Base-by-base conservation (phyloP, 2,113 vertebrate genomes). In the Takifugu flavidus region DNA sequence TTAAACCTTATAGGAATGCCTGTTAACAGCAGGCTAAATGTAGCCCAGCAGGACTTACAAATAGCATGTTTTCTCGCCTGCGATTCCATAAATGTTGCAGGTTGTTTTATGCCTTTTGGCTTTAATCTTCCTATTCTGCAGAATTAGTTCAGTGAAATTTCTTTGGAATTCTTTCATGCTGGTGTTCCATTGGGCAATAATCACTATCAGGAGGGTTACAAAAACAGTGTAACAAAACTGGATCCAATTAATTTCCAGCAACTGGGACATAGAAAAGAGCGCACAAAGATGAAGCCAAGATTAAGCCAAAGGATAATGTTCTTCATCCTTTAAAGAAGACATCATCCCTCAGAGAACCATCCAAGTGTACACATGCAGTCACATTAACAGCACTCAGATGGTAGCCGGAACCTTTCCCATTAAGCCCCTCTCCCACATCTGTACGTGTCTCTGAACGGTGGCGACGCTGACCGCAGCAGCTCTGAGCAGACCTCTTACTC, bases 1-100 rank as follows among this genome's bases (percentile, higher is more conserved):
- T 72, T 39, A 69, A 53, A 62, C 59, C 79, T 74, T 70, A 84
- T 82, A 75, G 79, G 78, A 85, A 78, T 45, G 44, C 46, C 76
- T 81, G 57, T 66, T 56, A 81, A 65, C 73, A 77, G 72, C 73
- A 65, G 55, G 63, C 55, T 74, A 50, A 74, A 73, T 58, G 56
- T 61, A 59, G 47, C 66, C 52, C 72, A 77, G 59, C 39, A 10
- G 71, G 61, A 14, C 56, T 76, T 75, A 71, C 44, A 59, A 65
- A 68, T 34, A 65, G 45, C 14, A 62, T 57, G 55, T 77, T 51
- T 79, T 13, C 65, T 79, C 77, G 58, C 39, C 54, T 70, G 62
- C 60, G 61, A 78, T 69, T 58, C 15, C 71, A 39, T 72, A 72
- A 70, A 65, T 70, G 57, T 65, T 69, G 49, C 56, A 62, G 59